Base-by-base conservation (phyloP, 2,888 invertebrate genomes). In the Plebejus argus region DNA sequence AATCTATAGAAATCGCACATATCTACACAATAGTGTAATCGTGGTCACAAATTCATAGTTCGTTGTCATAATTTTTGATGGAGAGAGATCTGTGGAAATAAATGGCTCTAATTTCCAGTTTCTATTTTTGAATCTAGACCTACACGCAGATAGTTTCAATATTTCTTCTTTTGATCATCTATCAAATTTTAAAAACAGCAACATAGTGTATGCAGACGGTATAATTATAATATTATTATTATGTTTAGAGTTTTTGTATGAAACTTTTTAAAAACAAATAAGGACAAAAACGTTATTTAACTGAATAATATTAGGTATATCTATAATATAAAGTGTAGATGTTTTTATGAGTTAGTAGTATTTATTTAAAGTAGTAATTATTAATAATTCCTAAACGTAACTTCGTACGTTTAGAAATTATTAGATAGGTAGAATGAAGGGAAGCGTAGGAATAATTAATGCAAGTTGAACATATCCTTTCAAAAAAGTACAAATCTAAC, bases 401-500 rank as follows among this genome's bases (percentile, higher is more conserved):
- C 53, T 18, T 53, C 15, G 53, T 53, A 1, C 53, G n/a, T n/a
- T n/a, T n/a, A n/a, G n/a, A n/a, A n/a, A 49, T 10, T 45, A 45
- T 53, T 8, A n/a, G 58, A 2, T 8, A 66, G 66, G n/a, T n/a
- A n/a, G n/a, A n/a, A n/a, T n/a, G n/a, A 66, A 45, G 45, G 45
- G 3, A 28, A 66, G 28, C 23, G 66, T 66, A 33, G 66, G 5
- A 89, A 89, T 90, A 91, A 91, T 91, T 90, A 87, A 92, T 89
- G 85, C 87, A 91, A 91, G 90, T 91, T 91, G 84, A 83, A 81
- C 80, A 79, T 78, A 78, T 45, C 56, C 81, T 91, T 92, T 91
- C 88, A 89, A 91, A 92, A 93, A 93, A 90, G 89, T 86, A 85
- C 87, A 84, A 82, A 89, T 87, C 88, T 87, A 90, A 90, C 90